These are phyloP conservation scores for Macroramphosus scolopax DNA, from an alignment of 2,797 vertebrate genomes.

Conservation along the genomic window DNA sequence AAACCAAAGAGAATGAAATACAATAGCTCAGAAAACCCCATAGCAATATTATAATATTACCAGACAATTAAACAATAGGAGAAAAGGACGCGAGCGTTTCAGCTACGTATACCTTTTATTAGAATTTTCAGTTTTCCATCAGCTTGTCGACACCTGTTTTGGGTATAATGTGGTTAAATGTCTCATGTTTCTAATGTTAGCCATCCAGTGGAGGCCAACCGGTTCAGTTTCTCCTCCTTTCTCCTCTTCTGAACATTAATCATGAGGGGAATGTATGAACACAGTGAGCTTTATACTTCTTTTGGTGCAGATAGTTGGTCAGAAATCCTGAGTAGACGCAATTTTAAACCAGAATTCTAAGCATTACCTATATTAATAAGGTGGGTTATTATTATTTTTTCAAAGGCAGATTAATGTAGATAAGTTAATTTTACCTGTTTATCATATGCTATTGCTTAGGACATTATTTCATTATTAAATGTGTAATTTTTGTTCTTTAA, in stretches of 20 bases:
- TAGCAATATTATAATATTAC: constrained; percentile 79
- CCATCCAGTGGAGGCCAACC: constrained; percentile 43
- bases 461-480: neutral
- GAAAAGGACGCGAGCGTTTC: constrained; percentile 75
- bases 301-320: too few relatives aligned
- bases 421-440: too few relatives aligned
- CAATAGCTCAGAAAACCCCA: constrained; percentile 75
- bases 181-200: constrained; percentile 74
- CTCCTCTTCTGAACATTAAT: constrained; percentile 4
- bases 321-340: neutral
- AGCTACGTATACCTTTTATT: constrained; percentile 74
- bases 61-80: constrained; percentile 83
- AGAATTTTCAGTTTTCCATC: constrained; percentile 49
- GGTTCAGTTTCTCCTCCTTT: constrained; percentile 51
- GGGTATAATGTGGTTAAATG: constrained; percentile 78
- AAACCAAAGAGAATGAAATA: constrained; percentile 77
- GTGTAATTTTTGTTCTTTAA: neutral
- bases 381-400: too few relatives aligned
- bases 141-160: constrained; percentile 78
- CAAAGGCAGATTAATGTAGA: too few relatives aligned
- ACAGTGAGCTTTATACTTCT: too few relatives aligned
- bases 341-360: too few relatives aligned
- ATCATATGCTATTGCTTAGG: neutral
- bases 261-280: constrained; percentile 48
- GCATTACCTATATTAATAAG: too few relatives aligned